Base-by-base conservation (phyloP, 2,888 invertebrate species). In the Pyrrhosoma nymphula region DNA sequence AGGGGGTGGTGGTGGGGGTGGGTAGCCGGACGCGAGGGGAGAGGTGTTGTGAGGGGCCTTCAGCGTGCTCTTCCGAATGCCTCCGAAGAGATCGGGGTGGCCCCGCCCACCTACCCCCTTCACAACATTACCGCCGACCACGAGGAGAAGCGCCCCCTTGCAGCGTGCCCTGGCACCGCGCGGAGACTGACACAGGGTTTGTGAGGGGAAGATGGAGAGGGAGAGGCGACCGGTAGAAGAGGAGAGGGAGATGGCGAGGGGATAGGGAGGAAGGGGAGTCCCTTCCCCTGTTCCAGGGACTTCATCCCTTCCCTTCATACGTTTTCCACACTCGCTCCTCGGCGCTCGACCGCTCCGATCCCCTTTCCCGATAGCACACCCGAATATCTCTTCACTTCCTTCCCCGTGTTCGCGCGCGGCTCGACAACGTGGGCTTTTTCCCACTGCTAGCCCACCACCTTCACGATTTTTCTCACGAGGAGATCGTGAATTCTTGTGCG, bases 301-400 rank as follows among this genome's bases (percentile, higher is more conserved):
- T 26, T 8, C 82, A 2, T 91, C 91, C 63, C 60, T 18, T n/a
- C 30, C 35, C 35, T 82, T 35, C 82, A 16, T 20, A 35, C 35
- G 30, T 14, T 16, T n/a, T 30, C 16, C 82, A 82, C 82, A 82
- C 14, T 82, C 82, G 82, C 82, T 82, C 35, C 16, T 35, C 82
- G 82, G 82, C 82, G 30, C 82, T 82, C 82, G 82, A 82, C 82
- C 82, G 82, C 82, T 82, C 82, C 82, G 82, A 30, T 82, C 82
- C 82, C 82, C 35, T 16, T 60, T 47, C 47, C 60, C 60, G 60
- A 14, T 14, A 60, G 10, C 16, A 60, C 60, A 10, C 60, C 16
- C 60, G 47, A 47, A 47, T 47, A 47, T 8, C 47, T 47, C 47
- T 47, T 47, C 47, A 47, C 2, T 2, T 47, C 47, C 47, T 47